Evolutionary conservation across 2,888 invertebrate genomes (phyloP).

Genomic region (Drosophila parthenogenetica): DNA sequence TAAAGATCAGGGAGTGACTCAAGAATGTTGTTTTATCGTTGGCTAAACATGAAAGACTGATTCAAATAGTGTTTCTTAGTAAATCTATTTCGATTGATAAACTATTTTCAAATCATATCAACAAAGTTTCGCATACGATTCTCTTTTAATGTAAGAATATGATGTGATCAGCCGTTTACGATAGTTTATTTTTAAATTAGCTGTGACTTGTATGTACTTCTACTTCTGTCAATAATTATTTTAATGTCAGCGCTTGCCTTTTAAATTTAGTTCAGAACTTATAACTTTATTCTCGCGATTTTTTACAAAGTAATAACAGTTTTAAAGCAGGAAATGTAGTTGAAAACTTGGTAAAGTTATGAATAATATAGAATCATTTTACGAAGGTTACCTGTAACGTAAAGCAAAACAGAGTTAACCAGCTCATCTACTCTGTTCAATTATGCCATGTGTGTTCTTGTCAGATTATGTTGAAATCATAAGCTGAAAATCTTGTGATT

Average conservation of each 20-base stretch:
- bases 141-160: too few relatives aligned
- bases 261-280: neutral
- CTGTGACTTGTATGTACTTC: too few relatives aligned
- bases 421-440: neutral
- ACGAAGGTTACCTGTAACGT: neutral
- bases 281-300: neutral
- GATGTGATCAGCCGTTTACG: too few relatives aligned
- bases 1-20: neutral
- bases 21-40: neutral
- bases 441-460: conserved; percentile 7
- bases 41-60: neutral
- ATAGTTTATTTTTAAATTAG: too few relatives aligned
- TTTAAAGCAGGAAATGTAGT: neutral
- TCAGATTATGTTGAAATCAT: conserved; percentile 25
- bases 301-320: neutral
- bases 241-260: neutral
- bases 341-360: neutral
- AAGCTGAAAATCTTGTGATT: neutral
- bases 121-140: too few relatives aligned
- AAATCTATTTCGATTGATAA: too few relatives aligned
- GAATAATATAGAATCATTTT: neutral
- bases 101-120: too few relatives aligned
- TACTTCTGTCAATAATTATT: too few relatives aligned
- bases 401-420: neutral
- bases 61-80: neutral